These are phyloP conservation scores for Neolamprologus brichardi DNA, from an alignment of 2,113 vertebrate species.

Conservation along the genomic window DNA sequence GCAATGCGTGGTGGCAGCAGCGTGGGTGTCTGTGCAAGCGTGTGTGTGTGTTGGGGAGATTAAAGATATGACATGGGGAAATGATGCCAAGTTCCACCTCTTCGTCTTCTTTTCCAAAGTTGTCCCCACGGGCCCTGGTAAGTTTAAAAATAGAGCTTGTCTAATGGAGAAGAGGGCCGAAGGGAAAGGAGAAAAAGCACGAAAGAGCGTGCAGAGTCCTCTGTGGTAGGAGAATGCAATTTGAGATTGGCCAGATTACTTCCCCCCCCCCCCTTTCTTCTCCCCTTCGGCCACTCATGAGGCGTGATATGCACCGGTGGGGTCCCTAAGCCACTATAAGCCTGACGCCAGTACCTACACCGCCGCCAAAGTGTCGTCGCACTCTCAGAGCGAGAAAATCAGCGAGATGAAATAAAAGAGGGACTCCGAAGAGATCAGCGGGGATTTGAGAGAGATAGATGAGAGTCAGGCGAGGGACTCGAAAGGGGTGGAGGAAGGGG, in stretches of 20 bases:
- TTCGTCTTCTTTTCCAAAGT: conserved; percentile 32
- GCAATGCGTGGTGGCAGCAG: neutral
- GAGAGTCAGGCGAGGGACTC: neutral
- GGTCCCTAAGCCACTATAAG: conserved; percentile 59
- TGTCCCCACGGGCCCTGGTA: conserved; percentile 18
- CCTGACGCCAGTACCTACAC: conserved; percentile 43
- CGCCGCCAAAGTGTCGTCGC: conserved; percentile 19
- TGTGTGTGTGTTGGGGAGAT: conserved; percentile 3
- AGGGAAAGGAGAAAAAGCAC: conserved; percentile 21
- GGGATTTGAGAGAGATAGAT: conserved; percentile 63
- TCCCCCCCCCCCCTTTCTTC: neutral
- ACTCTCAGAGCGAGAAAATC: conserved; percentile 47
- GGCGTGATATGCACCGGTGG: conserved; percentile 46
- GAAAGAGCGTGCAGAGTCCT: conserved; percentile 33
- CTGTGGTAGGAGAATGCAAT: conserved; percentile 57
- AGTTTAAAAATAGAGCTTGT: conserved; percentile 67
- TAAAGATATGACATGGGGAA: conserved; percentile 45
- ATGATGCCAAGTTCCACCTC: conserved; percentile 51
- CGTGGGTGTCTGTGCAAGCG: neutral
- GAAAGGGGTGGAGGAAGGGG: neutral
- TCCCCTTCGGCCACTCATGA: conserved; percentile 47
- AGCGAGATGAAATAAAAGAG: conserved; percentile 64
- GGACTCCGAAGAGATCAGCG: conserved; percentile 63
- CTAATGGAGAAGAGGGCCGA: conserved; percentile 57
- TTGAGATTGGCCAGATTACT: conserved; percentile 71